Conservation (phyloP, 2,113 vertebrate genomes). For the Apaloderma vittatum region DNA sequence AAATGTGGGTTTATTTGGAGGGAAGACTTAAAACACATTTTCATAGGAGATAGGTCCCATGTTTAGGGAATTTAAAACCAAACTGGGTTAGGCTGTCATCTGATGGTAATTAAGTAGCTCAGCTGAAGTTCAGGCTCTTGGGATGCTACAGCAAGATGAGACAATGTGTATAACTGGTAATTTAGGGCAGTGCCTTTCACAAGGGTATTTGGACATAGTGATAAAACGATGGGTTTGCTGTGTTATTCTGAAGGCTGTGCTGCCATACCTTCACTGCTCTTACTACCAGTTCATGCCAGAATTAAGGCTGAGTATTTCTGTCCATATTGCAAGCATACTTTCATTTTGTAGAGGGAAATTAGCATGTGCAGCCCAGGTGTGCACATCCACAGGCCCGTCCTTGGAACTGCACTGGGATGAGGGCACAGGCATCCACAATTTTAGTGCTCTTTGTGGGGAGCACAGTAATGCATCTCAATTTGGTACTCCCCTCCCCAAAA, state of each 20-base stretch:
- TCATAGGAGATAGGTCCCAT: not conserved
- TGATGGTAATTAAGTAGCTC: not conserved
- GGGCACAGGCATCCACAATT: fast-evolving
- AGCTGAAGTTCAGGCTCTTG: not conserved
- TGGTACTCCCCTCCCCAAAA: not conserved
- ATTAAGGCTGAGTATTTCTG: not conserved
- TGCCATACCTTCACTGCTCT: not conserved
- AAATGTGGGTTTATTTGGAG: not conserved
- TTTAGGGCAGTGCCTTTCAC: not conserved
- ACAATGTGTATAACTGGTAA: not conserved
- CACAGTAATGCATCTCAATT: fast-evolving
- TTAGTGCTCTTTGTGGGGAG: not conserved
- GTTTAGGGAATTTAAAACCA: not conserved
- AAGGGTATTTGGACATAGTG: not conserved
- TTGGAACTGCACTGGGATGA: not conserved
- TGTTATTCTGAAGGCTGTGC: not conserved
- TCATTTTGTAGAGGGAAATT: not conserved
- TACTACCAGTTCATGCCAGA: not conserved
- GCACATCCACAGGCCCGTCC: not conserved
- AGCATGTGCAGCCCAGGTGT: too few species aligned
- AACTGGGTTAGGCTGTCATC: not conserved
- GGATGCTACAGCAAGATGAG: not conserved
- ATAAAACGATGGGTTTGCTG: not conserved
- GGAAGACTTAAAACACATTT: not conserved
- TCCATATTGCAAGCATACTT: not conserved